These are phyloP conservation scores for Saccostrea cuccullata DNA, from an alignment of 1,140 invertebrate genomes.

Conservation along the genomic window DNA sequence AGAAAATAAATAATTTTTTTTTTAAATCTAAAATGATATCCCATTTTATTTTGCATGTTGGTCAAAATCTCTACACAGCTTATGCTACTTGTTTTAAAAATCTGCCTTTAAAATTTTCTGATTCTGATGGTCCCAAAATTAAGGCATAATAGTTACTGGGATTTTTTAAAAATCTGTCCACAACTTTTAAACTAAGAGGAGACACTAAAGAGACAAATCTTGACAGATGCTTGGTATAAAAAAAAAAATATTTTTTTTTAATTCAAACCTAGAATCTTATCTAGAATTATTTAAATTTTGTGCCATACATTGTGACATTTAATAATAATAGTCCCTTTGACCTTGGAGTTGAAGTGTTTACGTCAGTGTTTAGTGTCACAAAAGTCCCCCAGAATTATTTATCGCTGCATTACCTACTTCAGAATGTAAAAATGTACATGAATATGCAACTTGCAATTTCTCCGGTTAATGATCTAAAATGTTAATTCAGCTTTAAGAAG, in stretches of 20 bases:
- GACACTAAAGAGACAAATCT: no score
- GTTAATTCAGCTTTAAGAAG: background rate
- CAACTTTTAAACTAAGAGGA: no score
- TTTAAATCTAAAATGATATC: no score
- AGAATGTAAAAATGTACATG: background rate
- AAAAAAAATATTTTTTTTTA: background rate
- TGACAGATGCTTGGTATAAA: background rate
- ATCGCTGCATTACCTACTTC: background rate
- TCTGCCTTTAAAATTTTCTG: no score
- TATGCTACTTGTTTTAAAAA: no score
- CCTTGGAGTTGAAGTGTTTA: constrained; percentile 19
- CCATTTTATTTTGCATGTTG: no score
- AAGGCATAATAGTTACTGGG: no score
- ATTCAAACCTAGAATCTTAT: background rate
- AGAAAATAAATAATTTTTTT: no score
- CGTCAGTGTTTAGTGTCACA: background rate
- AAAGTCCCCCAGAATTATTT: background rate
- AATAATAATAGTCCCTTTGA: background rate
- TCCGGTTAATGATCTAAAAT: background rate
- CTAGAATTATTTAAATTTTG: background rate
- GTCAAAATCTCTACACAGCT: no score
- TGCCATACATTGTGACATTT: background rate
- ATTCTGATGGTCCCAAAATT: no score
- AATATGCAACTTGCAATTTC: background rate
- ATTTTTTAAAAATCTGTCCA: no score